Base-by-base conservation (phyloP, 2,888 invertebrate genomes). In the Cheilosia pagana region DNA sequence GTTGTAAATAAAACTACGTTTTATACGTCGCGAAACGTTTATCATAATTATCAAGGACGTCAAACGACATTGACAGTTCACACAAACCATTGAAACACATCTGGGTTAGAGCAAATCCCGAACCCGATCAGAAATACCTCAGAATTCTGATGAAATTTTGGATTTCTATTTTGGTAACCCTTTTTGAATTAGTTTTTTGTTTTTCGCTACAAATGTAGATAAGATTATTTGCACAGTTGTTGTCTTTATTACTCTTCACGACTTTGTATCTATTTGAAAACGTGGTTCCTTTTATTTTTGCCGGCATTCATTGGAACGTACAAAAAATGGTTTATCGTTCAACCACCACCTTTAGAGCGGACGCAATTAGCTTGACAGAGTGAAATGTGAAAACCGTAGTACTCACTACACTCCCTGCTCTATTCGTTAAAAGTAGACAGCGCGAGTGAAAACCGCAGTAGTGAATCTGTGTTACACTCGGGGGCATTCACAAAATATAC, bases 281-380 rank as follows among this genome's bases (percentile, higher is more conserved):
- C 16, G 10, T 12, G 23, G 12, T 35, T 35, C 3, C 35, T 35
- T 55, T 28, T 57, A n/a, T 8, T 16, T 14, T 35, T 75, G 19
- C 81, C 81, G 75, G 81, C 68, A 70, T 12, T 55, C 12, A 35
- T 3, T 43, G 12, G 43, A 63, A 52, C 74, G 68, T 70, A 5
- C 8, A 68, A 75, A 68, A 55, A 68, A 63, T 70, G 50, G 45
- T 45, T 16, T 63, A 45, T 43, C 35, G 25, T 39, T 43, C 39
- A 50, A 8, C 1, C 12, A 75, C 25, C 14, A 41, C 28, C 21
- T 62, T 2, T n/a, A 19, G 12, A 21, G 25, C 16, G 25, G 25
- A 53, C 16, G 14, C 39, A 45, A 23, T 48, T 48, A 4, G 16
- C 19, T 14, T 14, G 45, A 35, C 35, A 35, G 12, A 12, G 35